Evolutionary conservation across 2,888 invertebrate species (phyloP), one percentile per base, ranked within the genome.

Genomic region (Iphiclides podalirius): DNA sequence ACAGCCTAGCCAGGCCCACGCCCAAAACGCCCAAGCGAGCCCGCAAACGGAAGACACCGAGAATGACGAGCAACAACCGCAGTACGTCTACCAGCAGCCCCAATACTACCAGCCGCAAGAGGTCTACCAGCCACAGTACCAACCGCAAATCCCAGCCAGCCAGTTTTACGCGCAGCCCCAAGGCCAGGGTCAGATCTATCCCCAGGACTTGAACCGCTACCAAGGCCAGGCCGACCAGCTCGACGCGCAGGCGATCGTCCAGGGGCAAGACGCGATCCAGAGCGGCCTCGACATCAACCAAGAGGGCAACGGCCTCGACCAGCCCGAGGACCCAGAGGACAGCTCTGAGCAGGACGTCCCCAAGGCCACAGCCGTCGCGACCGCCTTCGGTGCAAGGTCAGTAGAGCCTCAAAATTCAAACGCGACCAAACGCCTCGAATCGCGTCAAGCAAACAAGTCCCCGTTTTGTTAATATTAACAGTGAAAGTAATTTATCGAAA

Each of bases 351-450:
- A 73, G 20, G 70, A 68, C 35, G 72, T 66, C n/a, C 61, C 64
- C 37, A 77, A 61, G 16, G 82, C 75, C 0, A 79, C 79, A 2
- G 84, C 88, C 1, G 80, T 86, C 0, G 86, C 88, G 1, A 86
- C 85, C 26, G 84, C 84, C 52, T 87, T 86, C 61, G 88, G 86
- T 7, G 51, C 82, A 63, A 85, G 87, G 87, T 86, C 50, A 72
- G 77, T 71, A 16, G 20, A 8, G 14, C 16, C 52, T 43, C 53
- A 50, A 67, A 70, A 75, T 75, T 55, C 55, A 59, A 70, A 67
- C 40, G 37, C 26, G 2, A 31, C n/a, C n/a, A n/a, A n/a, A n/a
- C n/a, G n/a, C 20, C 20, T 20, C 60, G 57, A 62, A 58, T 58
- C 47, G 23, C 28, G 13, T 43, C 33, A 38, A 44, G 43, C 31